Evolutionary conservation across 2,797 vertebrate species (phyloP), one percentile per base, ranked within the genome.

Genomic region (Melanotaenia maccullochi): DNA sequence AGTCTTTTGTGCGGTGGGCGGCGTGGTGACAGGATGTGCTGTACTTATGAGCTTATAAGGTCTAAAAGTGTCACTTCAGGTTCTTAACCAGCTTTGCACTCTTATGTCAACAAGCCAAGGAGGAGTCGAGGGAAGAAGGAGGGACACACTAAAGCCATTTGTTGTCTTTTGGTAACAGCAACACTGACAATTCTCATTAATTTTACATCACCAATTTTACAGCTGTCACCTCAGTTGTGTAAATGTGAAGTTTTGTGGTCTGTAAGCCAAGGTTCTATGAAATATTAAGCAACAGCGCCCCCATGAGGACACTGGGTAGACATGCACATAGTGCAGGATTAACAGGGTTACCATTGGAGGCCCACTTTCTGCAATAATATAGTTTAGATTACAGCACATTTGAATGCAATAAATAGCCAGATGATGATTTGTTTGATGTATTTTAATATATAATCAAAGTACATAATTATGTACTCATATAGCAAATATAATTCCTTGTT

Each of bases 71-170:
- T 92, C 83, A 85, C 92, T 76, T 77, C 82, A 38, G 88, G 80
- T 87, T 82, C 84, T 90, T 87, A 85, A 85, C 84, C 86, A 91
- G 90, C 89, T 93, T 94, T 93, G 93, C 92, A 94, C 93, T 93
- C 88, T 91, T 88, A 81, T 84, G 85, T 88, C 67, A 89, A 89
- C 85, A 91, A 91, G 93, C 93, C 90, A 93, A 87, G 90, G 87
- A 93, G 72, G 70, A 83, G 70, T 62, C n/a, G 57, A 83, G 71
- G 68, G 73, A 71, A 56, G 69, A 70, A 67, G 60, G 69, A 77
- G 62, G 81, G 85, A 81, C 79, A 86, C 74, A 83, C 82, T 87
- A 83, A 92, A 92, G 92, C 91, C 90, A 93, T 92, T 78, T 84
- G 55, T 85, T 84, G 83, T 91, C 71, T 78, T 85, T 86, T 60